Percentiles rank a stretch among this genome's conserved stretches.
phyloP scores from a whole-genome alignment of 2,888 invertebrate species.

The Cerceris ruficornis region DNA sequence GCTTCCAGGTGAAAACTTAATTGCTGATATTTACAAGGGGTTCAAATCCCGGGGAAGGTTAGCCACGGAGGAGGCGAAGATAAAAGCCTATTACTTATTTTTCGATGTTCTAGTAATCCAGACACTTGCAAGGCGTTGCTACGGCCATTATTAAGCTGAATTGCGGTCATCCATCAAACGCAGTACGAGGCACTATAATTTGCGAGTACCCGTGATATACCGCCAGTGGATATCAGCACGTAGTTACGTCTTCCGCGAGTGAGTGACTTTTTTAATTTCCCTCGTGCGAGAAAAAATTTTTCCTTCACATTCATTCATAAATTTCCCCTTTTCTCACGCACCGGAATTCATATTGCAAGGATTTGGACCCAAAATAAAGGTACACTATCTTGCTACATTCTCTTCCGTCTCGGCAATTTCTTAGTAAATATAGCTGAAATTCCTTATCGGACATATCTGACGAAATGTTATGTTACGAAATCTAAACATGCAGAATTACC shows the following conservation, averaged over 20 bases:
- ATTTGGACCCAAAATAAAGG: too few species aligned
- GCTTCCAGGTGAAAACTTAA: constrained; percentile 24
- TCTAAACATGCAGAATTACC: too few species aligned
- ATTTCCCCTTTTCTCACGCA: not conserved
- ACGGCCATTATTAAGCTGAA: constrained; percentile 63
- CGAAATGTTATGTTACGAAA: too few species aligned
- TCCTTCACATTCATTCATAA: not conserved
- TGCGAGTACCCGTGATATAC: constrained; percentile 58
- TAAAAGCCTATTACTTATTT: constrained; percentile 57
- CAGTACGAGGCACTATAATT: constrained; percentile 61
- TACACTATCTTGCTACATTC: too few species aligned
- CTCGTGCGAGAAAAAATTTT: not conserved
- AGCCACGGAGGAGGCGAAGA: constrained; percentile 31
- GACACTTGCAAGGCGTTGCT: constrained; percentile 62
- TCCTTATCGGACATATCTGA: too few species aligned
- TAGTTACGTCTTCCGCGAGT: constrained; percentile 47
- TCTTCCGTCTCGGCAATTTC: too few species aligned
- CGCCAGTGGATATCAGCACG: constrained; percentile 46
- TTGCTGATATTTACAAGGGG: constrained; percentile 4
- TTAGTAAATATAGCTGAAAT: too few species aligned
- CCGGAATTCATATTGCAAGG: not conserved
- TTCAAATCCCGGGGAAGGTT: constrained; percentile 13
- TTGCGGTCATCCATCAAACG: constrained; percentile 64
- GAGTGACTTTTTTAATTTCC: constrained; percentile 19
- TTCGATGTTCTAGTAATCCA: constrained; percentile 59